Percentiles rank a stretch among this genome's conserved stretches.
Evolutionary conservation across 2,888 invertebrate species (phyloP).

Genomic region (Trichogramma evanescens): DNA sequence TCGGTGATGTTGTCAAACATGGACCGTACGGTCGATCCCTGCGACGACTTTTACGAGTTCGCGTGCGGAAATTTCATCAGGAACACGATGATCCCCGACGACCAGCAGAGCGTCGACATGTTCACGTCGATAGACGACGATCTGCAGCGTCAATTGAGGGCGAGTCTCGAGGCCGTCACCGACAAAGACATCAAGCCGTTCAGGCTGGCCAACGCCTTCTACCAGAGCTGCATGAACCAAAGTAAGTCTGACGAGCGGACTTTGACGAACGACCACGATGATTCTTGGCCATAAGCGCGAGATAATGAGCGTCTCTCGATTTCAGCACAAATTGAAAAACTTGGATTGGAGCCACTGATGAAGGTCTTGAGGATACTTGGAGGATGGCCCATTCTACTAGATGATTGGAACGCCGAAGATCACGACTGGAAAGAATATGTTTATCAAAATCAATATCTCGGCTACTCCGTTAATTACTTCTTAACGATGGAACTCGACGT

Average conservation of each 20-base stretch:
- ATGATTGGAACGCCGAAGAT: slow-evolving; percentile 58
- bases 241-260: slow-evolving; percentile 53
- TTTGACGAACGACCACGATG: no score
- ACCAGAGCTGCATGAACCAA: slow-evolving; percentile 82
- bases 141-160: slow-evolving; percentile 67
- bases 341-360: slow-evolving; percentile 64
- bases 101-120: slow-evolving; percentile 70
- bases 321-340: slow-evolving; percentile 68
- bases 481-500: slow-evolving; percentile 80
- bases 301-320: slow-evolving; percentile 1
- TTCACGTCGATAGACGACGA: slow-evolving; percentile 71
- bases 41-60: slow-evolving; percentile 72
- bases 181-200: slow-evolving; percentile 63
- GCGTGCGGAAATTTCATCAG: slow-evolving; percentile 68
- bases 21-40: slow-evolving; percentile 64
- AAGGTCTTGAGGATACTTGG: slow-evolving; percentile 66
- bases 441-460: slow-evolving; percentile 67
- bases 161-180: slow-evolving; percentile 61
- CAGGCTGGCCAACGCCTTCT: slow-evolving; percentile 73
- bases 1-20: slow-evolving; percentile 65
- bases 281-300: no score
- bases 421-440: slow-evolving; percentile 76
- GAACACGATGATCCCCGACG: slow-evolving; percentile 67
- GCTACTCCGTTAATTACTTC: slow-evolving; percentile 80
- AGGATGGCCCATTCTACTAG: slow-evolving; percentile 81